These are phyloP conservation scores for Sinosuthora webbiana DNA, from an alignment of 2,113 vertebrate genomes.

Conservation along the genomic window DNA sequence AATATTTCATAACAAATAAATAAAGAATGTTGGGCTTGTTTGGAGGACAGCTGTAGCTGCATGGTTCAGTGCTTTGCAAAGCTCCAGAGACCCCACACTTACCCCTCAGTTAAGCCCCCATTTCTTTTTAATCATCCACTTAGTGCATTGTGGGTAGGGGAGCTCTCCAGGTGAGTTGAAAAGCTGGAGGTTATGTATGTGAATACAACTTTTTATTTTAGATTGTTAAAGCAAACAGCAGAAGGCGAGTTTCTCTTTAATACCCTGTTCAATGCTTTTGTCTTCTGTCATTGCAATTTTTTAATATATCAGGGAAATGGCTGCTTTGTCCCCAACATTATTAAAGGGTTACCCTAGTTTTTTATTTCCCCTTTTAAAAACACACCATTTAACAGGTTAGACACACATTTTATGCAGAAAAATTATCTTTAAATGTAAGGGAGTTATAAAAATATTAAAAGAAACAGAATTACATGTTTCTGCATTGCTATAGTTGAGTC, in stretches of 20 bases:
- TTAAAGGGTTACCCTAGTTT: neutral
- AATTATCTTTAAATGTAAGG: neutral
- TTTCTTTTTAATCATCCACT: slow-evolving; percentile 99
- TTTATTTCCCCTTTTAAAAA: neutral
- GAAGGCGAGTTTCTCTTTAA: neutral
- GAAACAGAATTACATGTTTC: neutral
- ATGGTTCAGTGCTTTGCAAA: slow-evolving; percentile 87
- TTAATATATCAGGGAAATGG: neutral
- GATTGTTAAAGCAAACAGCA: slow-evolving; percentile 48
- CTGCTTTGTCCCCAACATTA: neutral
- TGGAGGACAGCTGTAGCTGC: slow-evolving; percentile 99
- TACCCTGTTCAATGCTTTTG: neutral
- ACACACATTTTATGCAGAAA: neutral
- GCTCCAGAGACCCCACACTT: slow-evolving; percentile 90
- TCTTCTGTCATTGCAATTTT: neutral
- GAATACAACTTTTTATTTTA: slow-evolving; percentile 53
- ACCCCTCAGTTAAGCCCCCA: slow-evolving; percentile 95
- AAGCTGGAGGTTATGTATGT: slow-evolving; percentile 74
- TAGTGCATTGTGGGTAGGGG: slow-evolving; percentile 93
- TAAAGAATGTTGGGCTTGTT: slow-evolving; percentile 99
- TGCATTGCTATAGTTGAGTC: neutral
- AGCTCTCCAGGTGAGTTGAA: slow-evolving; percentile 90
- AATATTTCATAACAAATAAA: slow-evolving; percentile 99
- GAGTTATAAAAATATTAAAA: neutral
- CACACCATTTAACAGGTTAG: neutral